A percentile compares a stretch with the other conserved stretches of the same genome.
Conservation (phyloP, 2,797 vertebrate species). For the Dicrostonyx torquatus region DNA sequence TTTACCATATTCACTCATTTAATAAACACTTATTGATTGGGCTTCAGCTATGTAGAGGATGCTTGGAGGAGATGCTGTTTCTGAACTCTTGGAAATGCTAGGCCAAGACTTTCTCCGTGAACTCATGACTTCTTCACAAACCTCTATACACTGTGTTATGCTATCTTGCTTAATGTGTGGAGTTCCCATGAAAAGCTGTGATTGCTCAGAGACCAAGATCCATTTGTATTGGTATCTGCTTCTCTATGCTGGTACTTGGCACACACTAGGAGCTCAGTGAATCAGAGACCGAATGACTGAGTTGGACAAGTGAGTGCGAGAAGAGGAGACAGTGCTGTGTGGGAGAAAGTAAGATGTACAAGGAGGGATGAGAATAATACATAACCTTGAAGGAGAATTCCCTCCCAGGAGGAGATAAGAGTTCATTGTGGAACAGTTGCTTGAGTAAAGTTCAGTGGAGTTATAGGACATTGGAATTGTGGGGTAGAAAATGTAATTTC, state of each 20-base stretch:
- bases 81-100: neutral
- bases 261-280: neutral
- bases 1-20: neutral
- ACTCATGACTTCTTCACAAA: neutral
- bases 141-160: neutral
- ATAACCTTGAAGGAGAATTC: neutral
- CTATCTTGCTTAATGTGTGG: neutral
- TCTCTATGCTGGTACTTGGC: neutral
- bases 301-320: neutral
- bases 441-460: neutral
- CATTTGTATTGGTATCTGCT: neutral
- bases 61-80: neutral
- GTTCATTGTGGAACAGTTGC: neutral
- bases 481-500: neutral
- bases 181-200: neutral
- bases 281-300: neutral
- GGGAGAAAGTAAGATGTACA: neutral
- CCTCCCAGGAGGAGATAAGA: neutral
- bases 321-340: neutral
- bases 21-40: neutral
- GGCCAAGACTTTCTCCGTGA: neutral
- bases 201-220: neutral
- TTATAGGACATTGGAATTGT: constrained; percentile 8
- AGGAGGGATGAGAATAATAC: neutral
- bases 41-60: neutral